phyloP scores from a whole-genome alignment of 2,797 vertebrate genomes.

The Sciurus carolinensis region DNA sequence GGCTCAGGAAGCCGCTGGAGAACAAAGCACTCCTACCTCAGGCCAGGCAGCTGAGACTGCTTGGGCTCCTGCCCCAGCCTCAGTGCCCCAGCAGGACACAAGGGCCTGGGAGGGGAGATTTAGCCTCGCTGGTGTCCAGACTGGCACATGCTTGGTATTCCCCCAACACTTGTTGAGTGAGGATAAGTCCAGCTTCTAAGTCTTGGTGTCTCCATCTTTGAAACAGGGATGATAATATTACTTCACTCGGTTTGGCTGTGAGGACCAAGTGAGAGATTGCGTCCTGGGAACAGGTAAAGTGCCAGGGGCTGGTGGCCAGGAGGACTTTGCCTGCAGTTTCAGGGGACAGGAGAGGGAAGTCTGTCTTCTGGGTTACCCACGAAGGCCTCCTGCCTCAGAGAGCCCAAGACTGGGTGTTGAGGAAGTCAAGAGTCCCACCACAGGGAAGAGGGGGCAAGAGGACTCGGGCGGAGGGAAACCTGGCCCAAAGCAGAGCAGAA shows the following conservation, averaged over 20 bases:
- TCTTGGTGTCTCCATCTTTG: neutral
- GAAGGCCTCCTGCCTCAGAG: neutral
- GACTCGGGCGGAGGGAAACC: accelerated
- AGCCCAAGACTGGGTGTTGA: neutral
- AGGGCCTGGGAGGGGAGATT: neutral
- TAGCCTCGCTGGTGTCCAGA: neutral
- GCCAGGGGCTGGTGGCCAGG: accelerated
- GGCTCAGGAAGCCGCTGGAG: neutral
- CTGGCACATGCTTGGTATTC: neutral
- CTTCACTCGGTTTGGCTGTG: neutral
- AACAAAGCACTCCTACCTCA: conserved; percentile 62
- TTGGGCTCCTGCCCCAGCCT: neutral
- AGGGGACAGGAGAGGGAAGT: neutral
- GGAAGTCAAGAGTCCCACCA: neutral
- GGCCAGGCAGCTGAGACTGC: neutral
- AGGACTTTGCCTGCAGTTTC: neutral
- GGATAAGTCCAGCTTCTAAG: neutral
- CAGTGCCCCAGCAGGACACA: neutral
- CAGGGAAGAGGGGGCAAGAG: neutral
- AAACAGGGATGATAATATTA: neutral
- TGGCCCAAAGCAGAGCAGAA: neutral
- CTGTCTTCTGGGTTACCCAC: neutral
- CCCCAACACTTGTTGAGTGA: neutral
- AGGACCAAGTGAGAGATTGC: accelerated
- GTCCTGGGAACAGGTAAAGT: neutral